Evolutionary conservation across 2,888 invertebrate genomes (phyloP), one percentile per base, ranked within the genome.

Genomic region (Argyresthia albistria): DNA sequence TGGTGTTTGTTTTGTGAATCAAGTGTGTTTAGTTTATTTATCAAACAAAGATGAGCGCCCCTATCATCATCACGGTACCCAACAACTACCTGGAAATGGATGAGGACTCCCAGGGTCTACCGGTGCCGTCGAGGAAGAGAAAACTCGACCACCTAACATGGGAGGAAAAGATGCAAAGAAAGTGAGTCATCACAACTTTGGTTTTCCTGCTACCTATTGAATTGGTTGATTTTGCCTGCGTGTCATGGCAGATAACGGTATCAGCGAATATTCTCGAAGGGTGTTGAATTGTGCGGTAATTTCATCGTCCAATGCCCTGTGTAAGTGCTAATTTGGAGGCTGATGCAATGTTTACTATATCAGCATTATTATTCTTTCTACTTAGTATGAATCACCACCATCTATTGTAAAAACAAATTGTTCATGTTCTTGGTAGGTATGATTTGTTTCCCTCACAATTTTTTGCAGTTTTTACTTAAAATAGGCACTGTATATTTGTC

Each of bases 151-250:
- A 96, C 73, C 79, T 96, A 46, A 88, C 94, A 55, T 93, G 94
- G 92, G 96, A 96, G 68, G 95, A 96, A 73, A 96, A 96, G 73
- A 88, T 96, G 65, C 93, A 95, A 76, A 89, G 96, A 71, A 95
- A 95, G 95, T 95, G 81, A 89, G 94, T 90, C 46, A 51, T 25
- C 43, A 53, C 36, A 8, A 12, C 45, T 50, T 25, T 25, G 25
- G 25, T 25, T 25, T 25, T 25, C 25, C 3, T 25, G 25, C 2
- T n/a, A n/a, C n/a, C n/a, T n/a, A n/a, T n/a, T n/a, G n/a, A n/a
- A 56, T 25, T 64, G 43, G 50, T 54, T 59, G 49, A 56, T 52
- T 51, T 58, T 70, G 74, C 67, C 58, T 69, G 69, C 72, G 73
- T 75, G 73, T 70, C 67, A 63, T 15, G 15, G 37, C 6, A 35